A percentile compares a stretch with the other conserved stretches of the same genome.
Evolutionary conservation across 2,113 vertebrate species (phyloP).

Genomic region (Zosterops hypoxanthus): DNA sequence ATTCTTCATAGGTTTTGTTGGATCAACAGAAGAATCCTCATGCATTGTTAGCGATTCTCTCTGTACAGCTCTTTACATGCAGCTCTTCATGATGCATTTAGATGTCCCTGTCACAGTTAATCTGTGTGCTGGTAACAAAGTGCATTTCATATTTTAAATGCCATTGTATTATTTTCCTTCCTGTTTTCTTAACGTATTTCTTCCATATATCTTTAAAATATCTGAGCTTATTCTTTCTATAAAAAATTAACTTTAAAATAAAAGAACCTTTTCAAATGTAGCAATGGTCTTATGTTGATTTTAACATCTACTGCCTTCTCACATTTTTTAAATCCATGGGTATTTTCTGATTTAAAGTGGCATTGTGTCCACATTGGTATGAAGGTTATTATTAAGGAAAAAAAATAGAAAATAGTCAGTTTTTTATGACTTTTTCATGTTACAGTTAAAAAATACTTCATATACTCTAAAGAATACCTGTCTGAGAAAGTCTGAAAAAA

Average conservation of each 20-base stretch:
- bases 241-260: neutral
- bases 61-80: neutral
- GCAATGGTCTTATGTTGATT: neutral
- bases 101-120: slow-evolving; percentile 5
- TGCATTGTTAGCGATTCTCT: neutral
- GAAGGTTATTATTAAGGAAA: neutral
- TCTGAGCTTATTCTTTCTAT: neutral
- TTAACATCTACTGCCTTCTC: neutral
- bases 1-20: neutral
- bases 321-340: neutral
- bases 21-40: neutral
- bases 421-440: neutral
- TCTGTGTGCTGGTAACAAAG: neutral
- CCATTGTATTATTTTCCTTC: neutral
- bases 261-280: neutral
- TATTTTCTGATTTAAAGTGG: neutral
- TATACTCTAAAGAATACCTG: neutral
- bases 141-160: neutral
- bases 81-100: neutral
- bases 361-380: neutral
- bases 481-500: neutral
- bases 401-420: neutral
- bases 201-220: neutral
- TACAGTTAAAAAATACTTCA: neutral
- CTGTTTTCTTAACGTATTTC: neutral